These are phyloP conservation scores for Drosophila antonietae DNA, from an alignment of 2,888 invertebrate species.

Conservation along the genomic window DNA sequence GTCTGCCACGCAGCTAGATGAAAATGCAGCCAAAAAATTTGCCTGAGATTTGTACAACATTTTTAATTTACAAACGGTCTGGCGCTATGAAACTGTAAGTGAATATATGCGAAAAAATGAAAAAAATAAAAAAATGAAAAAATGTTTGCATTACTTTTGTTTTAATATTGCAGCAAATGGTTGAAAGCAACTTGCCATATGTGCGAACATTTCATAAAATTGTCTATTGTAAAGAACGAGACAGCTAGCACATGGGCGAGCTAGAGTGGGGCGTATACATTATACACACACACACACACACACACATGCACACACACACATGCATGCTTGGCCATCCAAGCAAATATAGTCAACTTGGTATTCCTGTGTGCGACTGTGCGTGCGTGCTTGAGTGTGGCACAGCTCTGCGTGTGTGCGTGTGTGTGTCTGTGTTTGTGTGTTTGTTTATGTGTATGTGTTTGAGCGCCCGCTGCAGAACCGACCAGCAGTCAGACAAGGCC, in stretches of 20 bases:
- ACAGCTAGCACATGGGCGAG: conserved; percentile 53
- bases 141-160: conserved; percentile 64
- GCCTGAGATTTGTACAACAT: conserved; percentile 28
- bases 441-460: conserved; percentile 15
- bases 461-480: conserved; percentile 6
- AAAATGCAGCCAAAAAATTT: conserved; percentile 18
- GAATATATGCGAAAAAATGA: neutral
- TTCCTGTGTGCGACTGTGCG: conserved; percentile 46
- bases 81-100: conserved; percentile 30
- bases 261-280: conserved; percentile 46
- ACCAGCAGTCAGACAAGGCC: conserved; percentile 58
- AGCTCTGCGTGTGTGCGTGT: conserved; percentile 11
- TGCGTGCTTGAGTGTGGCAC: conserved; percentile 63
- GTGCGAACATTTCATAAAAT: conserved; percentile 58
- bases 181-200: conserved; percentile 68
- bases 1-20: conserved; percentile 9
- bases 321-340: conserved; percentile 1
- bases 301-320: neutral
- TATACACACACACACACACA: conserved; percentile 4
- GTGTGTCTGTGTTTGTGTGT: conserved; percentile 12
- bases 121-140: conserved; percentile 24
- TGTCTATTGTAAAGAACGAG: conserved; percentile 45
- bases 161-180: conserved; percentile 67
- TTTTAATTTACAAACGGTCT: conserved; percentile 51
- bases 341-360: conserved; percentile 30